phyloP scores from a whole-genome alignment of 2,888 invertebrate species.

The Amblyteles armatorius region DNA sequence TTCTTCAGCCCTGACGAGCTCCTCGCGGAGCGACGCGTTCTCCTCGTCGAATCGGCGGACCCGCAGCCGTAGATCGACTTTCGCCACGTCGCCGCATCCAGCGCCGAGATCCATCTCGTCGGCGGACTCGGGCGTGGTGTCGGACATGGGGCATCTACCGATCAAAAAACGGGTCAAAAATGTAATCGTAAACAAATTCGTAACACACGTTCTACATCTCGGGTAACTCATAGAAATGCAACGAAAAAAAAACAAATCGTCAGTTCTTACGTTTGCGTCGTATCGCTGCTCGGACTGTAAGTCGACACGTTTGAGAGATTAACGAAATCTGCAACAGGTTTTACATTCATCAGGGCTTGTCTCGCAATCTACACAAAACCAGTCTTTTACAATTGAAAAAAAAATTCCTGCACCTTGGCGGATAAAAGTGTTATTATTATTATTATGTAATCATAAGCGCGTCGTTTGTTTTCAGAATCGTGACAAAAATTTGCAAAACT shows the following conservation, averaged over 20 bases:
- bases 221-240: not conserved
- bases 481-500: too few species aligned
- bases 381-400: not conserved
- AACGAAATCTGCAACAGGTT: conserved; percentile 53
- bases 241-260: conserved; percentile 12
- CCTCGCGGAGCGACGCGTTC: conserved; percentile 70
- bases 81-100: conserved; percentile 50
- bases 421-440: conserved; percentile 1
- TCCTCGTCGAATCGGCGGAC: conserved; percentile 73
- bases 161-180: not conserved
- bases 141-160: conserved; percentile 61
- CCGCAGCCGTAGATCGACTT: conserved; percentile 70
- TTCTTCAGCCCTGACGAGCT: conserved; percentile 71
- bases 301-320: conserved; percentile 61
- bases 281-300: conserved; percentile 67
- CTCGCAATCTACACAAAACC: not conserved
- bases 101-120: conserved; percentile 58
- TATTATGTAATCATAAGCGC: not conserved
- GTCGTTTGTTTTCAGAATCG: too few species aligned
- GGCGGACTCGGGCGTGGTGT: conserved; percentile 57
- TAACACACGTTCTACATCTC: not conserved
- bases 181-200: not conserved
- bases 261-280: conserved; percentile 60
- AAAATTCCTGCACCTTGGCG: not conserved
- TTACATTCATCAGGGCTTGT: not conserved